These are phyloP conservation scores for Metaphire vulgaris DNA, from an alignment of 1,140 invertebrate species.

Conservation along the genomic window DNA sequence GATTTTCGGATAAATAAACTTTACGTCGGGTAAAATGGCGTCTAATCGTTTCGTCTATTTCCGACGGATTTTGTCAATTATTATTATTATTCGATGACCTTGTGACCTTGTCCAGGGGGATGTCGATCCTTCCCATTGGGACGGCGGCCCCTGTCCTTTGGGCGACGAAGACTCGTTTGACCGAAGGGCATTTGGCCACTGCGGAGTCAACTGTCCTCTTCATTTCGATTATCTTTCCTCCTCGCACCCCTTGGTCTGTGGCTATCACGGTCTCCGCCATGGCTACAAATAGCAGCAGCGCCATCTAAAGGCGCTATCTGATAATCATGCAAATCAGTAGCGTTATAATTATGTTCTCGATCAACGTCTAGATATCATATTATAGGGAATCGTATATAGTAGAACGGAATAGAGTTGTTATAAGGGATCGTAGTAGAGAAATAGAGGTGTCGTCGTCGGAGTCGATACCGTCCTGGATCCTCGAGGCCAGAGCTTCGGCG, in stretches of 20 bases:
- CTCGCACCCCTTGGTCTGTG: constrained; percentile 54
- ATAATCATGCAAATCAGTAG: constrained; percentile 5
- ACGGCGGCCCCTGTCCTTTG: constrained; percentile 47
- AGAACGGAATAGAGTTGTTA: no score
- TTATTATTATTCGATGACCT: no score
- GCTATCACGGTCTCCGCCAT: constrained; percentile 55
- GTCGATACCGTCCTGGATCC: constrained; percentile 57
- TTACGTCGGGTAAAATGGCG: no score
- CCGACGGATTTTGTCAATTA: no score
- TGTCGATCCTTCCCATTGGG: constrained; percentile 43
- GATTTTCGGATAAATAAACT: no score
- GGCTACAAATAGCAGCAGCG: constrained; percentile 40
- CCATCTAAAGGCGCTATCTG: neutral
- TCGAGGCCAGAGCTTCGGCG: constrained; percentile 55
- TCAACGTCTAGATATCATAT: no score
- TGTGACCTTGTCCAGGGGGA: constrained; percentile 44
- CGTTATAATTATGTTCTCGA: constrained; percentile 1
- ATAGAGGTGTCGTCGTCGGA: no score
- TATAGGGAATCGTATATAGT: no score
- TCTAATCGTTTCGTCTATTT: no score
- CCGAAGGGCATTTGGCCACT: constrained; percentile 46
- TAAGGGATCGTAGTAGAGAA: no score
- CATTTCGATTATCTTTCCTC: constrained; percentile 53
- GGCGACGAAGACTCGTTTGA: constrained; percentile 54
- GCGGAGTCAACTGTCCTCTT: constrained; percentile 56